Base-by-base conservation (phyloP, 2,888 invertebrate species). In the Marronus borbonicus region DNA sequence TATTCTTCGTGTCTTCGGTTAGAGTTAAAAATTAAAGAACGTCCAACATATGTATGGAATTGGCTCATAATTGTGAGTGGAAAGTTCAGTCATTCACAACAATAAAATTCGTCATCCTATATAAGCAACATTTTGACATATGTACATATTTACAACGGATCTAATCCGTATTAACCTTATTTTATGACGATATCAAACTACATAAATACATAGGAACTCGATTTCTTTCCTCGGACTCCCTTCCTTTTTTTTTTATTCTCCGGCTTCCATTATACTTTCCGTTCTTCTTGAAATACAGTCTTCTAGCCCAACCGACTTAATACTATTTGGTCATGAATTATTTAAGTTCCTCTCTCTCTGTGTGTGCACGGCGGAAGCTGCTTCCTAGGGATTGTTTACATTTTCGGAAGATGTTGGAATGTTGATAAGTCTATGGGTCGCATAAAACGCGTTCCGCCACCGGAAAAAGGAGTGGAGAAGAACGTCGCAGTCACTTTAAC, bases 251-350 rank as follows among this genome's bases (percentile, higher is more conserved):
- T 17, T 17, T 28, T 28, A 62, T 62, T 31, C 62, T 62, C 20
- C 62, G 3, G 14, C 2, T 44, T 62, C 24, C 62, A 62, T 62
- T 62, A 62, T 62, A 28, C 62, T 62, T 31, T 24, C 62, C 62
- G 62, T 74, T 55, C 49, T 70, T 65, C 65, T 17, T 14, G 72
- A 74, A 44, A 74, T 74, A 74, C 72, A 44, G 72, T 39, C 72
- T 74, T 74, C 62, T 74, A 44, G 60, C 72, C 60, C 44, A 44
- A 49, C 72, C 60, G 72, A 74, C 72, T 74, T 74, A 74, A 74
- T 74, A 74, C 60, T 74, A 62, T 74, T 74, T 74, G 72, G 60
- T 74, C 72, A 74, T 74, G 72, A 74, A 74, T 74, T 74, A 74
- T 74, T 74, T 74, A 74, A 44, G 72, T 60, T 60, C 28, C 50